A percentile compares a stretch with the other conserved stretches of the same genome.
Conservation (phyloP, 2,797 vertebrate genomes). For the Myotis vivesi region DNA sequence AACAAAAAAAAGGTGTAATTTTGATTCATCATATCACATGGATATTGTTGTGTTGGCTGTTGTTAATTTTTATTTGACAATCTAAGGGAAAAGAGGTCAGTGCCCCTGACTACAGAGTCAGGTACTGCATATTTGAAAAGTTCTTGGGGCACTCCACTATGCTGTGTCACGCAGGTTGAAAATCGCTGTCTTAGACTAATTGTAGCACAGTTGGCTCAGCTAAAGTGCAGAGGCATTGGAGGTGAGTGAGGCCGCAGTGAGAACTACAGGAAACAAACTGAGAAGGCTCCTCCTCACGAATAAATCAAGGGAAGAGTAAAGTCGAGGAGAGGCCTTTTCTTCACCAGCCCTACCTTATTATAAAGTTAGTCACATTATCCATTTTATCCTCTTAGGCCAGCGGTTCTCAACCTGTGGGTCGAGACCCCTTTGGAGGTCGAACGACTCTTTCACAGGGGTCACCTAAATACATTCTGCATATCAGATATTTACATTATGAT, state of each 20-base stretch:
- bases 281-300: neutral
- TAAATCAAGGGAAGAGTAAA: neutral
- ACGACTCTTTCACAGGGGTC: too few species aligned
- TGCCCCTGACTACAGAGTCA: neutral
- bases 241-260: neutral
- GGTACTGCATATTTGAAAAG: too few species aligned
- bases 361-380: neutral
- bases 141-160: too few species aligned
- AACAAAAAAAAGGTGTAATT: neutral
- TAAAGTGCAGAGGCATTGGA: neutral
- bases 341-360: neutral
- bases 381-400: neutral
- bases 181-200: neutral
- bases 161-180: neutral
- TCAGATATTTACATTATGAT: too few species aligned
- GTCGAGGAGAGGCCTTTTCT: fast-evolving
- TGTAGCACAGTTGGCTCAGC: neutral
- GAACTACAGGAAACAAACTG: neutral
- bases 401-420: too few species aligned
- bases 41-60: neutral
- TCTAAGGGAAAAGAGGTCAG: neutral
- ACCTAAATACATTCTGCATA: too few species aligned
- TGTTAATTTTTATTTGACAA: neutral
- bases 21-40: neutral
- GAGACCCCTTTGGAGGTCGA: too few species aligned